These are phyloP conservation scores for Psilopsiagon aymara DNA, from an alignment of 2,113 vertebrate genomes.

Conservation along the genomic window DNA sequence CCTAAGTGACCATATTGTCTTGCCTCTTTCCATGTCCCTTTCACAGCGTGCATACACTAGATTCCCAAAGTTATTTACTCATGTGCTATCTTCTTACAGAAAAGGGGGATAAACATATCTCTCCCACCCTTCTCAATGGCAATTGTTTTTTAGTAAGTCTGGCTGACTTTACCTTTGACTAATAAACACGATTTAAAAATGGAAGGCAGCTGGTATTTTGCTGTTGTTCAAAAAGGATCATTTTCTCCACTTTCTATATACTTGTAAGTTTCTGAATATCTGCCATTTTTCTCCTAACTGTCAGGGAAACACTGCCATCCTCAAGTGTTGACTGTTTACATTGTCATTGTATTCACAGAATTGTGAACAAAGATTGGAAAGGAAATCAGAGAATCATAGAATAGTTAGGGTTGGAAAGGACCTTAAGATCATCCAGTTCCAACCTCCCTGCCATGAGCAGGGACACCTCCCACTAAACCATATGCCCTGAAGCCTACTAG, in stretches of 20 bases:
- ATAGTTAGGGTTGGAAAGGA: no score
- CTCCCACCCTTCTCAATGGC: accelerated
- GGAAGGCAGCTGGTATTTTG: not conserved
- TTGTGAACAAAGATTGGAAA: not conserved
- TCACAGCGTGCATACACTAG: not conserved
- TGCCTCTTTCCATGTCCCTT: not conserved
- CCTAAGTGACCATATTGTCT: not conserved
- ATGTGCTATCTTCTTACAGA: not conserved
- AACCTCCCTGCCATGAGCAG: no score
- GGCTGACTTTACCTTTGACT: not conserved
- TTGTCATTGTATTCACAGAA: not conserved
- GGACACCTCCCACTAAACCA: no score
- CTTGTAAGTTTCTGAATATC: not conserved
- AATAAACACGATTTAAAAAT: not conserved
- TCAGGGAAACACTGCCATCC: not conserved
- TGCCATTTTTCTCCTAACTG: not conserved
- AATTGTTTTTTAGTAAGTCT: not conserved
- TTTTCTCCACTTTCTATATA: not conserved
- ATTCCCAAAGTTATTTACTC: not conserved
- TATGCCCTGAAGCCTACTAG: not conserved
- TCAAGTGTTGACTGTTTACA: not conserved
- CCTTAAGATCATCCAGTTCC: no score
- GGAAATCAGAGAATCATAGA: not conserved
- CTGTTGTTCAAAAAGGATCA: not conserved
- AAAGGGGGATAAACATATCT: not conserved